Conservation (phyloP, 2,797 vertebrate genomes). For the Lophius americanus region DNA sequence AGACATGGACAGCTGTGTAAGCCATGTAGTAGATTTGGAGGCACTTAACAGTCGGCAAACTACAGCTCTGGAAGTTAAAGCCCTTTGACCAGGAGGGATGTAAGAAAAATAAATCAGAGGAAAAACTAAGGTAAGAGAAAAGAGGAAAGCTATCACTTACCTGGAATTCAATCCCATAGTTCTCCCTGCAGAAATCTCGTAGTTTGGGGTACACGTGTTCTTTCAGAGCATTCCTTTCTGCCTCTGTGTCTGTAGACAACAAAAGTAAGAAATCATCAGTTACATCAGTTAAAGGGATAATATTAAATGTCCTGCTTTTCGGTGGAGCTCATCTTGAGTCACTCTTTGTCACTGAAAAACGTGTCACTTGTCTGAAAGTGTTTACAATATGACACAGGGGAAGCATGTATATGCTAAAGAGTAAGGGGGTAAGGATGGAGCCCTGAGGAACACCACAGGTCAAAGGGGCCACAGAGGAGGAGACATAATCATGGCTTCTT, state of each 20-base stretch:
- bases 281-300: no score
- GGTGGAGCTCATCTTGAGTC: no score
- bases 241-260: constrained; percentile 90
- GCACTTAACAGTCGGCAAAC: constrained; percentile 30
- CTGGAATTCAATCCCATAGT: constrained; percentile 99
- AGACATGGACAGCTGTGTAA: constrained; percentile 11
- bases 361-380: no score
- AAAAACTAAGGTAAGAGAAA: background rate
- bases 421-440: no score
- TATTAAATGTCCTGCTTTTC: no score
- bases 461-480: no score
- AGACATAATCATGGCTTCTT: no score
- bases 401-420: no score
- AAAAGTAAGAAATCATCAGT: background rate
- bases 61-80: constrained; percentile 11
- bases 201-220: constrained; percentile 97
- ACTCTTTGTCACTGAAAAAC: no score
- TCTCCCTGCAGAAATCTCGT: constrained; percentile 99
- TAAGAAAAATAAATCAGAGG: background rate
- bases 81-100: background rate
- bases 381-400: no score
- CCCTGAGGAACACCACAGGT: no score
- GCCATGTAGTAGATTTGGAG: constrained; percentile 33
- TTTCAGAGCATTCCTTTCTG: constrained; percentile 93
- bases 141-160: constrained; percentile 69